phyloP scores from a whole-genome alignment of 2,113 vertebrate genomes.

The Pterocles orientalis region DNA sequence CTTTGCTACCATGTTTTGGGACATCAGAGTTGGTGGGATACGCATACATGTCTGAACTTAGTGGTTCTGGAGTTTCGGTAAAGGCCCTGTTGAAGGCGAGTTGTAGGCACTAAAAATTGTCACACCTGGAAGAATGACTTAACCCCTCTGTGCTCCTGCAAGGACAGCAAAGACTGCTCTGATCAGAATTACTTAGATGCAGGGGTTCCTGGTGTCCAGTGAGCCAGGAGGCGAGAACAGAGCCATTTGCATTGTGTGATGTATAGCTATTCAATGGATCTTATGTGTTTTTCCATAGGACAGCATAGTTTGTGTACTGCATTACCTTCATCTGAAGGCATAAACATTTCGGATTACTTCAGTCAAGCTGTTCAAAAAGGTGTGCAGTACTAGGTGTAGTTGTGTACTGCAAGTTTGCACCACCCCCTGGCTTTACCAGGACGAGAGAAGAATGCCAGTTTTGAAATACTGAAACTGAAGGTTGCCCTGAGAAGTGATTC shows the following conservation, averaged over 20 bases:
- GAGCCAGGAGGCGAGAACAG: too few species aligned
- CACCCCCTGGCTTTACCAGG: too few species aligned
- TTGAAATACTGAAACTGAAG: not conserved
- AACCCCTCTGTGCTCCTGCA: not conserved
- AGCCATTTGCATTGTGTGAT: too few species aligned
- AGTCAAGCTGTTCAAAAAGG: not conserved
- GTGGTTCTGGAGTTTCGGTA: not conserved
- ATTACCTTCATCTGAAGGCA: not conserved
- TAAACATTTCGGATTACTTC: not conserved
- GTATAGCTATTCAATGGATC: accelerated
- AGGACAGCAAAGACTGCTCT: not conserved
- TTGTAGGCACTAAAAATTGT: not conserved
- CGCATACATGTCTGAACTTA: not conserved
- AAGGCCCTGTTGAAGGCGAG: not conserved
- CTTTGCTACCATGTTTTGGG: not conserved
- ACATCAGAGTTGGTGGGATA: not conserved
- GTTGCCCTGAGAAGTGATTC: not conserved
- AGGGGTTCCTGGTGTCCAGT: not conserved
- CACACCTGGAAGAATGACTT: not conserved
- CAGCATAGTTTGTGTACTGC: not conserved
- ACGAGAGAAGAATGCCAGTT: not conserved
- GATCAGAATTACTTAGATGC: not conserved
- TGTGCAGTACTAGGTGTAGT: accelerated
- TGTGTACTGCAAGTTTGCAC: not conserved
- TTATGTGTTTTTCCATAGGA: not conserved